These are phyloP conservation scores for Apostichopus japonicus DNA, from an alignment of 35 echinoderm and acorn worm species.

Conservation along the genomic window DNA sequence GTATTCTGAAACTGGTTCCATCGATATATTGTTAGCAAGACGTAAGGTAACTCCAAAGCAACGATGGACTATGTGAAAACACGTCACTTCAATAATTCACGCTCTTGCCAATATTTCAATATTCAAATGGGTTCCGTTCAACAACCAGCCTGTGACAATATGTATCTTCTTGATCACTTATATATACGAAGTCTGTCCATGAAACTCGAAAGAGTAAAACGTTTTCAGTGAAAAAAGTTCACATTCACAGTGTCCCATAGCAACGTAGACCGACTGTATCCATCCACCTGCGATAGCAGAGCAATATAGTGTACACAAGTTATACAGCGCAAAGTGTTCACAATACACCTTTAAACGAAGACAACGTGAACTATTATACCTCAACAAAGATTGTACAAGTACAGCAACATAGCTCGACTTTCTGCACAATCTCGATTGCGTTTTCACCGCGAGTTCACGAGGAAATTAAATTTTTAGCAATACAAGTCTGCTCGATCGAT, in stretches of 20 bases:
- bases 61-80: no score
- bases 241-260: not conserved
- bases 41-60: no score
- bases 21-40: no score
- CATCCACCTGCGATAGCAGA: not conserved
- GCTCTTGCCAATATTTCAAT: not conserved
- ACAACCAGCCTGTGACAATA: not conserved
- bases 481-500: not conserved
- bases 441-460: not conserved
- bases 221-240: not conserved
- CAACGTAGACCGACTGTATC: not conserved
- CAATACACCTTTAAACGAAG: not conserved
- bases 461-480: not conserved
- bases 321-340: not conserved
- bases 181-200: not conserved
- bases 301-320: not conserved
- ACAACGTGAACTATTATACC: not conserved
- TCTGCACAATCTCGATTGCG: not conserved
- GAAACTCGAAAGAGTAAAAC: not conserved
- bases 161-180: not conserved
- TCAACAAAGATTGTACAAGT: not conserved
- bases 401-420: not conserved
- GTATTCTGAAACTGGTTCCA: no score
- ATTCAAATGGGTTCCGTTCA: not conserved
- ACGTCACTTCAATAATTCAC: not conserved